Conservation (phyloP, 2,888 invertebrate genomes). For the Empis livida region DNA sequence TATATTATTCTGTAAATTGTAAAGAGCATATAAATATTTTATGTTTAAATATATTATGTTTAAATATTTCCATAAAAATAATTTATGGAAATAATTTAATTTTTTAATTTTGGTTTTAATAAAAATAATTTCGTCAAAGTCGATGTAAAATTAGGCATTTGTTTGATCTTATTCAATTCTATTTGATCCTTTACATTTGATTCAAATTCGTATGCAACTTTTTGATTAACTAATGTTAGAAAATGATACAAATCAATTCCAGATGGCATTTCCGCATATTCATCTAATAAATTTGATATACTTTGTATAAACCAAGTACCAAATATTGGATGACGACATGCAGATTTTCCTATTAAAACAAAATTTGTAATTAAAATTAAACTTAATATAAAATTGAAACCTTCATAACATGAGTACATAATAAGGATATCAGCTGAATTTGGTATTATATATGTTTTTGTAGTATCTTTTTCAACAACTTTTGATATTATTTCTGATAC, state of each 20-base stretch:
- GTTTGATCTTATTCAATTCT: constrained; percentile 45
- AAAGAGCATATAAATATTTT: too few species aligned
- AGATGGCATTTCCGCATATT: constrained; percentile 26
- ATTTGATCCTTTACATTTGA: constrained; percentile 37
- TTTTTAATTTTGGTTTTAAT: neutral
- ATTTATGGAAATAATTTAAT: too few species aligned
- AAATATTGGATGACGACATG: constrained; percentile 50
- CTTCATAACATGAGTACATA: constrained; percentile 57
- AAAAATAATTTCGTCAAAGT: constrained; percentile 47
- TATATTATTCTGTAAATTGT: too few species aligned
- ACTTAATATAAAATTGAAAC: constrained; percentile 28
- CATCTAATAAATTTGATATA: constrained; percentile 43
- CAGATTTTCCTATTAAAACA: neutral
- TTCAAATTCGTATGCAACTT: constrained; percentile 52
- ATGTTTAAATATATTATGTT: too few species aligned
- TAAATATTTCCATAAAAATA: too few species aligned
- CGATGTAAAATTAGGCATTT: constrained; percentile 53
- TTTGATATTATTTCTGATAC: constrained; percentile 17
- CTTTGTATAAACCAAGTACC: constrained; percentile 66
- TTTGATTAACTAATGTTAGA: constrained; percentile 46
- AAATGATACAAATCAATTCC: constrained; percentile 46
- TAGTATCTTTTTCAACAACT: constrained; percentile 17
- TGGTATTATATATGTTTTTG: constrained; percentile 46
- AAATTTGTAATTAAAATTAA: too few species aligned
- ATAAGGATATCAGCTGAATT: constrained; percentile 55